Evolutionary conservation across 2,113 vertebrate species (phyloP), one percentile per base, ranked within the genome.

Genomic region (Gulo gulo): DNA sequence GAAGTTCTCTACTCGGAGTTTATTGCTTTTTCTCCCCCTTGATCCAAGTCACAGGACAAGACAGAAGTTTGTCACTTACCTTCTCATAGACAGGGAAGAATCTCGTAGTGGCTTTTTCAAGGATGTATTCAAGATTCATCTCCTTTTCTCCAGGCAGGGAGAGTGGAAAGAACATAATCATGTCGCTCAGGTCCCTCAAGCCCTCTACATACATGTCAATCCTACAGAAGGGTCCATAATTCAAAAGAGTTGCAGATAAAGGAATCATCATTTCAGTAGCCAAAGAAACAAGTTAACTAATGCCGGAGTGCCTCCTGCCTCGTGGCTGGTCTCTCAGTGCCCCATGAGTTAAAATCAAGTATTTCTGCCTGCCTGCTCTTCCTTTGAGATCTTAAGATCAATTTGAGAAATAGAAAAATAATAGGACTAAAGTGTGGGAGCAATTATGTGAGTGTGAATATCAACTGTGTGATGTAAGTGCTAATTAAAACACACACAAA

Each of bases 201-300:
- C 99, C 99, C 95, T 99, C 99, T 16, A 99, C 98, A 79, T 99
- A 99, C 98, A 99, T 99, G 97, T 99, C 99, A 98, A 99, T 99
- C 98, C 99, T 99, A 24, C 45, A 88, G n/a, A 97, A 34, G 73
- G 24, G 11, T 5, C 15, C 39, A 74, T 29, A 36, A 29, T 57
- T 74, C 80, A 52, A 52, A 61, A 52, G 84, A 61, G 71, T 59
- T 78, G 7, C 31, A 57, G 16, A n/a, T 42, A 55, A 29, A 81
- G 45, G 34, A 74, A 50, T 1, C 31, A 23, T 57, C 20, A 73
- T 36, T 55, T 63, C 21, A 39, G 21, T 24, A 31, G 24, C 23
- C 61, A 79, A 34, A 83, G 76, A 73, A 65, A 65, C 15, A 29
- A 45, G 61, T 63, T 21, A 61, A 63, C 29, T 23, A 89, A 67